Percentiles rank a stretch among this genome's conserved stretches.
Conservation (phyloP, 2,888 invertebrate species). For the Priapulus caudatus region DNA sequence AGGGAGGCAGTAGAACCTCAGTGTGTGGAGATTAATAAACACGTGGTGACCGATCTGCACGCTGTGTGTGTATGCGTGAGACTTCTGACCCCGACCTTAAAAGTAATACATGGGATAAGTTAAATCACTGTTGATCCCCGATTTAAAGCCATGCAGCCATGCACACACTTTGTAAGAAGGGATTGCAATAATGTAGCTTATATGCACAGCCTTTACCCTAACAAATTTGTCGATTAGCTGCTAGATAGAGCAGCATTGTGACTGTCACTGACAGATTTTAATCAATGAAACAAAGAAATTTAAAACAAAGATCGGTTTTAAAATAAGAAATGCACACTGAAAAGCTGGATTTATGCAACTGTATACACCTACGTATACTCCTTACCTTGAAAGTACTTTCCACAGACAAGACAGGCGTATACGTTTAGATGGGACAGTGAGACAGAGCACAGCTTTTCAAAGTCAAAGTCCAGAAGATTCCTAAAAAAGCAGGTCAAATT, state of each 20-base stretch:
- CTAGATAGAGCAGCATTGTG: no score
- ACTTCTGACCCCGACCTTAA: conserved; percentile 87
- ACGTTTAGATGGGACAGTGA: conserved; percentile 96
- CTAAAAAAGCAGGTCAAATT: conserved; percentile 36
- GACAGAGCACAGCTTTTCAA: conserved; percentile 96
- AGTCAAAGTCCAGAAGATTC: conserved; percentile 93
- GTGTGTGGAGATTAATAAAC: conserved; percentile 84
- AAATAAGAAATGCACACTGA: no score
- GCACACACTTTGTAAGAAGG: no score
- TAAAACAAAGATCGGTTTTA: no score
- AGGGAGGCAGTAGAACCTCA: conserved; percentile 96
- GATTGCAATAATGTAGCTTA: no score
- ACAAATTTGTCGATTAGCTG: not conserved
- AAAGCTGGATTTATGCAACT: no score
- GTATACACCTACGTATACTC: no score
- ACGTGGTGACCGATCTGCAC: conserved; percentile 97
- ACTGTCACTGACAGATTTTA: no score
- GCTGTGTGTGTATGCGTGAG: conserved; percentile 97
- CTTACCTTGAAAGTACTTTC: conserved; percentile 78
- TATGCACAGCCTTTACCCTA: no score
- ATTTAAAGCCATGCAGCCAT: no score
- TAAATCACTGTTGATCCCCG: no score
- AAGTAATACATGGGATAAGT: conserved; percentile 15
- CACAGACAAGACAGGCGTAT: conserved; percentile 97
- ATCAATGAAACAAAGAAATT: no score